Evolutionary conservation across 53 echinoderm and acorn worm species (phyloP), one percentile per base, ranked within the genome.

Genomic region (Actinopyga echinites): DNA sequence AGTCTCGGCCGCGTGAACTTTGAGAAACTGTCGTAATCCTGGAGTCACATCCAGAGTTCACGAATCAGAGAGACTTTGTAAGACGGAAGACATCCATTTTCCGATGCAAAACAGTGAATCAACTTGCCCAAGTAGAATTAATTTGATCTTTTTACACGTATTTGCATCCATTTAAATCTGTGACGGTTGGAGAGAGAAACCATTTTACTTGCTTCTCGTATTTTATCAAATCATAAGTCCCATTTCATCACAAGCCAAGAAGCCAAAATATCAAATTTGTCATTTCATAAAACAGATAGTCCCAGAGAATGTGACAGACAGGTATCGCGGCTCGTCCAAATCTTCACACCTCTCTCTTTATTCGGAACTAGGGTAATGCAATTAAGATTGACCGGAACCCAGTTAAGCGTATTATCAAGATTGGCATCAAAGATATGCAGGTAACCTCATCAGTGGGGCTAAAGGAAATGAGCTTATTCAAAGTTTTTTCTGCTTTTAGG

Each of bases 221-320:
- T 45, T 71, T 71, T 71, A 71, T 71, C 71, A 42, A 71, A 71
- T 71, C 71, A 71, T 40, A 71, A 71, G 71, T 71, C 71, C 71
- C 43, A 45, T 71, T 71, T 71, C 71, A 24, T 71, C 71, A 71
- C 71, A 71, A 44, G 44, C 71, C 71, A 71, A 71, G 44, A 71
- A 71, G 71, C 71, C 71, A 71, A 71, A 71, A 71, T 71, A 71
- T 71, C 71, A 71, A 71, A 71, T 71, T 71, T 71, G 71, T 71
- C 71, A 71, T 71, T 71, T 40, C 71, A 71, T 71, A 71, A 71
- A 32, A 38, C 34, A 68, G 34, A 68, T 71, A 71, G 71, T 71
- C 71, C 24, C 25, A 24, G 45, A 28, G 32, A 71, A 10, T 40
- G 71, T 71, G 71, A 71, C 71, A 71, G 71, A 44, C 44, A 71